A percentile compares a stretch with the other conserved stretches of the same genome.
phyloP scores from a whole-genome alignment of 1,140 invertebrate species.

The Theocolax elegans region DNA sequence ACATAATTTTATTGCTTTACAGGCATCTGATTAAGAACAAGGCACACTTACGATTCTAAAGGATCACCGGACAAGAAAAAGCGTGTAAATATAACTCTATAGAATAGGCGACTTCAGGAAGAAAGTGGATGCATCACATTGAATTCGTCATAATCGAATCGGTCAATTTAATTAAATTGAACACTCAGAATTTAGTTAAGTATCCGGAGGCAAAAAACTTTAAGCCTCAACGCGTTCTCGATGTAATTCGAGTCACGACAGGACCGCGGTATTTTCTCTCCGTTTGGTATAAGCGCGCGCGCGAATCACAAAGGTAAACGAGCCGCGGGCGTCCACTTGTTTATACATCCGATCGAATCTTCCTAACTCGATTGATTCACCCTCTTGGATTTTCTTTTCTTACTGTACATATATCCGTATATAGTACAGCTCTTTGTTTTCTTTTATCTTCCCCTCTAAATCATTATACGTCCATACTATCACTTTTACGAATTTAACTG shows the following conservation, averaged over 20 bases:
- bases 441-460: too few relatives aligned
- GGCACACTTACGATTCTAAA: slow-evolving; percentile 88
- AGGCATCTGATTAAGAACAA: slow-evolving; percentile 93
- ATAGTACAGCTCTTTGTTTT: too few relatives aligned
- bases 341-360: slow-evolving; percentile 58
- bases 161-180: slow-evolving; percentile 15
- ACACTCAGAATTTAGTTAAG: slow-evolving; percentile 18
- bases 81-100: slow-evolving; percentile 31
- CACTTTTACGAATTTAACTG: too few relatives aligned
- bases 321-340: slow-evolving; percentile 50
- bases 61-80: slow-evolving; percentile 2
- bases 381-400: slow-evolving; percentile 19
- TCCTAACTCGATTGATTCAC: slow-evolving; percentile 56
- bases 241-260: slow-evolving; percentile 54
- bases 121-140: slow-evolving; percentile 19
- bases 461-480: too few relatives aligned
- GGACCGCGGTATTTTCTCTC: slow-evolving; percentile 43
- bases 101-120: slow-evolving; percentile 23
- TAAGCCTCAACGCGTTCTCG: background rate
- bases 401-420: slow-evolving; percentile 1
- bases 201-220: slow-evolving; percentile 20
- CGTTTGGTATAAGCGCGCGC: slow-evolving; percentile 3
- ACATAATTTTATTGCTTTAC: too few relatives aligned
- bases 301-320: slow-evolving; percentile 50
- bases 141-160: slow-evolving; percentile 19